Base-by-base conservation (phyloP, 2,797 vertebrate species). In the Paramormyrops hopkinsi region DNA sequence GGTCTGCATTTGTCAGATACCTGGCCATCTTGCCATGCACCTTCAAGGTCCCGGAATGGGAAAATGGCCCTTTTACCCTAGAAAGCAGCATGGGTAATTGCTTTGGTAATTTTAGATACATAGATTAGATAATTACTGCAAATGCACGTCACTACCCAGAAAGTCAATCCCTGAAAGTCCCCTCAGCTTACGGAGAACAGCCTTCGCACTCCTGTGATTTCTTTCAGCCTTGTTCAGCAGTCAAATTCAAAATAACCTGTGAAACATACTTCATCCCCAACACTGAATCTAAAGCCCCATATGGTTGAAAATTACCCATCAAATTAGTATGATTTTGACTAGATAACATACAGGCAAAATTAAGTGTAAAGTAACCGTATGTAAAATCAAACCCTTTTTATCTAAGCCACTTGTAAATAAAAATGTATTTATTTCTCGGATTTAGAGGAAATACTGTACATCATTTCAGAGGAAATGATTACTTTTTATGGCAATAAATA, bases 401-500 rank as follows among this genome's bases (percentile, higher is more conserved):
- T 84, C 46, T 56, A 51, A 53, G 3, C 22, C 85, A 93, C 65
- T 92, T 25, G 11, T 89, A 91, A 86, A 33, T 89, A 89, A 93
- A 92, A 65, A 54, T 59, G 86, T 88, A 2, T 6, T 94, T 88
- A 91, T 84, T 89, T 86, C 59, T 88, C 84, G 92, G 93, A 93
- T 93, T 91, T 90, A 92, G 94, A 94, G 93, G 90, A 92, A 92
- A 89, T 86, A 86, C 88, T 92, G 73, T 92, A 94, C 93, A 94
- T 90, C 62, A 89, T 69, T 85, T 89, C 51, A 56, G 51, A 54
- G 50, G 41, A 86, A 7, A 89, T 79, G 88, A 89, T 90, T 69
- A 90, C 87, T 88, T 88, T 62, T 89, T 73, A 82, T 83, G 92
- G 56, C 76, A 92, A 94, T 92, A 93, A 94, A 92, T 94, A 94